Conservation (phyloP, 2,888 invertebrate genomes). For the Ormyrus thymus region DNA sequence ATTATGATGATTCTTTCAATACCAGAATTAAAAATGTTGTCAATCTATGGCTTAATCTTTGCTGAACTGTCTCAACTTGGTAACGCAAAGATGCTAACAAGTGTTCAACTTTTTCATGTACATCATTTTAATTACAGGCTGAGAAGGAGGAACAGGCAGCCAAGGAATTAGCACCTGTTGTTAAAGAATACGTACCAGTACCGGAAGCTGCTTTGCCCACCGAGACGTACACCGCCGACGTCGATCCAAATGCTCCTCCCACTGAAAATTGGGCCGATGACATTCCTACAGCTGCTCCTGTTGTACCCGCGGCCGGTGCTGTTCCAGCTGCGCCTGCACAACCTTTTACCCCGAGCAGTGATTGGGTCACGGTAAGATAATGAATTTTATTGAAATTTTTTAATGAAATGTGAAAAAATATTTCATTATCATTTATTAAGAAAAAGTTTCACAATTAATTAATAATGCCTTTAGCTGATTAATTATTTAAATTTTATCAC, state of each 20-base stretch:
- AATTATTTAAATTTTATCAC: not conserved
- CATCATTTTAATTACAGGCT: constrained; percentile 75
- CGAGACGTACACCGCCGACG: constrained; percentile 68
- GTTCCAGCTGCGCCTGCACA: constrained; percentile 68
- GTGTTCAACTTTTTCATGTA: not conserved
- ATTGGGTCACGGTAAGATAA: constrained; percentile 73
- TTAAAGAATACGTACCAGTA: constrained; percentile 75
- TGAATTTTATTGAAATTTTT: not conserved
- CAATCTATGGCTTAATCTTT: constrained; percentile 69
- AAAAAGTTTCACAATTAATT: not conserved
- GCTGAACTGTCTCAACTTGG: constrained; percentile 57
- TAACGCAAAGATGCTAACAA: not conserved
- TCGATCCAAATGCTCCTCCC: constrained; percentile 69
- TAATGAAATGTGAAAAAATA: not conserved
- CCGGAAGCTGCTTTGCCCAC: constrained; percentile 59
- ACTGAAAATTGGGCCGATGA: constrained; percentile 78
- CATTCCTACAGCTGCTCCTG: constrained; percentile 66
- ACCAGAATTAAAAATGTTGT: constrained; percentile 64
- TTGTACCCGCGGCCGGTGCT: constrained; percentile 69
- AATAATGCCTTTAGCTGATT: not conserved
- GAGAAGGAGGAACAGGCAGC: constrained; percentile 96
- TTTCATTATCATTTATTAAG: not conserved
- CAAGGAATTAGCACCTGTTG: constrained; percentile 82
- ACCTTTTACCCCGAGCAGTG: constrained; percentile 64
- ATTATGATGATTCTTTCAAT: constrained; percentile 60